A percentile compares a stretch with the other conserved stretches of the same genome.
Conservation (phyloP, 2,888 invertebrate species). For the Labia minor region DNA sequence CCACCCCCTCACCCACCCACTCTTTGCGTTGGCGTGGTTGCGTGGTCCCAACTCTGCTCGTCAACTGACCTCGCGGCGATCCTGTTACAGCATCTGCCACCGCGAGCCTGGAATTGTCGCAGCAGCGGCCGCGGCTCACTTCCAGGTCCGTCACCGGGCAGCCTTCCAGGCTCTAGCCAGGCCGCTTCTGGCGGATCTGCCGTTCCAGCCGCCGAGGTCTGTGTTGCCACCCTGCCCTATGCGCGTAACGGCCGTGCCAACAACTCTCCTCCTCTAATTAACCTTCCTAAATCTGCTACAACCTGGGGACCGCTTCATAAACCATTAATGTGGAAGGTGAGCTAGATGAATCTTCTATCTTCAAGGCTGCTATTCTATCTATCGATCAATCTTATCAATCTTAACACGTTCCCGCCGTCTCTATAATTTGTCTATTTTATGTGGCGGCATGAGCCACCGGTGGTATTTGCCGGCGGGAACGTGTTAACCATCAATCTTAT, state of each 20-base stretch:
- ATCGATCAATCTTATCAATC: conserved; percentile 19
- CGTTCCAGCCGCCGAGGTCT: conserved; percentile 27
- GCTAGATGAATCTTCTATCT: conserved; percentile 33
- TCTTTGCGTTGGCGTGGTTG: conserved; percentile 14
- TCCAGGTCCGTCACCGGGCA: conserved; percentile 17
- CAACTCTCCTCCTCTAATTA: conserved; percentile 38
- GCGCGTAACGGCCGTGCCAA: conserved; percentile 38
- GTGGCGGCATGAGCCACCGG: too few relatives aligned
- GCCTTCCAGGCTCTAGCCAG: conserved; percentile 23
- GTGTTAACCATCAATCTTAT: not conserved
- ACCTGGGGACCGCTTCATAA: conserved; percentile 53
- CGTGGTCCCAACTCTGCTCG: conserved; percentile 14
- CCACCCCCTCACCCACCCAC: too few relatives aligned
- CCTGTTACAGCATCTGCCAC: conserved; percentile 36
- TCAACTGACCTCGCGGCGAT: not conserved
- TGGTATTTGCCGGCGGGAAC: too few relatives aligned
- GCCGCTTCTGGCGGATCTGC: conserved; percentile 23
- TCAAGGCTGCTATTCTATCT: not conserved
- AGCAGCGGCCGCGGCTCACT: conserved; percentile 30
- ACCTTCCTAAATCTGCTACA: conserved; percentile 50
- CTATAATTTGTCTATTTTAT: too few relatives aligned
- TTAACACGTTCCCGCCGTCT: not conserved
- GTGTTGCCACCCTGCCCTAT: conserved; percentile 37
- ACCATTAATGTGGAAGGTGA: conserved; percentile 54
- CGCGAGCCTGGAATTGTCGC: conserved; percentile 42